These are phyloP conservation scores for Spialia ferax DNA, from an alignment of 2,888 invertebrate species.

Conservation along the genomic window DNA sequence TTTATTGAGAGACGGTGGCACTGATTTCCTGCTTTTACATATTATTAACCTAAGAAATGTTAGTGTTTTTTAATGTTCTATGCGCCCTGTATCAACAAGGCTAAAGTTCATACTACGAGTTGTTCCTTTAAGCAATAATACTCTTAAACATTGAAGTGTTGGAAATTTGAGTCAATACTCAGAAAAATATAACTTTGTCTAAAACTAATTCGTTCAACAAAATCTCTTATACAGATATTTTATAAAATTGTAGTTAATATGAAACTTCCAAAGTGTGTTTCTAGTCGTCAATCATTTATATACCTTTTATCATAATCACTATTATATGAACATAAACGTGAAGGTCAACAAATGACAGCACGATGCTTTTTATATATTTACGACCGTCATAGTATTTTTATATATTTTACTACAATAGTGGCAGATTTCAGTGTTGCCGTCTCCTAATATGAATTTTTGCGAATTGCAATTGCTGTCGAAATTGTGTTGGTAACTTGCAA, in stretches of 20 bases:
- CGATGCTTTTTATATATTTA: neutral
- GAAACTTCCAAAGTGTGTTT: slow-evolving; percentile 21
- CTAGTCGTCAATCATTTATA: slow-evolving; percentile 13
- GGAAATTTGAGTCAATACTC: too few species aligned
- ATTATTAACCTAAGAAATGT: neutral
- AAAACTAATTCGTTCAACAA: neutral
- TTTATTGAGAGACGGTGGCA: neutral
- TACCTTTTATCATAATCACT: neutral
- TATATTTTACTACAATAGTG: neutral
- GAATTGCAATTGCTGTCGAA: neutral
- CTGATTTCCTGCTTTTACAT: neutral
- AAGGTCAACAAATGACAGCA: slow-evolving; percentile 15
- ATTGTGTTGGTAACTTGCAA: slow-evolving; percentile 1
- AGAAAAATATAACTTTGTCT: neutral
- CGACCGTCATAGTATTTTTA: neutral
- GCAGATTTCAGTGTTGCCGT: slow-evolving; percentile 1
- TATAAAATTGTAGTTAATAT: neutral
- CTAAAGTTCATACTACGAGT: neutral
- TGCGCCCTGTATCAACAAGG: neutral
- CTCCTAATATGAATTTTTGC: neutral
- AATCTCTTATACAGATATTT: neutral
- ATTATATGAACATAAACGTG: neutral
- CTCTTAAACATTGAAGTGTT: too few species aligned
- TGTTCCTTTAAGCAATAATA: neutral
- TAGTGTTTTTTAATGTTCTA: too few species aligned